These are phyloP conservation scores for Setipinna tenuifilis DNA, from an alignment of 2,797 vertebrate species.

Conservation along the genomic window DNA sequence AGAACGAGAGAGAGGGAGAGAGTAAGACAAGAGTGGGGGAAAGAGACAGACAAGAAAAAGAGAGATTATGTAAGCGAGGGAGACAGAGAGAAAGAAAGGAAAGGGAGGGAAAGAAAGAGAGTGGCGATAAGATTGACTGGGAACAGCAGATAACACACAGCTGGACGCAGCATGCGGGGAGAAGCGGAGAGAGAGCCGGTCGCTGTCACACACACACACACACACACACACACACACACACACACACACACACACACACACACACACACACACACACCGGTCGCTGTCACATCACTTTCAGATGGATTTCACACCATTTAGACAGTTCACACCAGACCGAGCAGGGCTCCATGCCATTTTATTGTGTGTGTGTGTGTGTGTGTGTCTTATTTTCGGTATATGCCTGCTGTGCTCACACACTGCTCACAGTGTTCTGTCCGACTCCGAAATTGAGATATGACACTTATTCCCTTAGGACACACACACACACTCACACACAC, in stretches of 20 bases:
- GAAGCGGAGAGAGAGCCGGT: conserved; percentile 21
- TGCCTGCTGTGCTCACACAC: conserved; percentile 16
- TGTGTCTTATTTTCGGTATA: neutral
- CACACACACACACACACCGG: no score
- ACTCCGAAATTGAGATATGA: conserved; percentile 16
- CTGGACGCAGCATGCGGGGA: neutral
- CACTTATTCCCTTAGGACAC: conserved; percentile 5
- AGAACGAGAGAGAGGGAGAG: no score
- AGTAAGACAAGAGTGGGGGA: no score
- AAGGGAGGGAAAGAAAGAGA: no score
- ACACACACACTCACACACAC: neutral
- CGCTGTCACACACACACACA: neutral
- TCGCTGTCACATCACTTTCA: conserved; percentile 2
- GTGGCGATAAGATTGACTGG: neutral
- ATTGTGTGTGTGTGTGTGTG: conserved; percentile 7
- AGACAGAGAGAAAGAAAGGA: no score
- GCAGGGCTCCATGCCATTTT: conserved; percentile 30
- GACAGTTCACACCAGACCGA: conserved; percentile 38
- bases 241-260: no score
- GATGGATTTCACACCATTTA: conserved; percentile 40
- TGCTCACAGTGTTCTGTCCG: neutral
- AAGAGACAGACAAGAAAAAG: no score
- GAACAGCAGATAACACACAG: neutral
- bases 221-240: no score
- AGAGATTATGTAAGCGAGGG: no score